Percentiles rank a stretch among this genome's conserved stretches.
These are phyloP conservation scores for Eulemur coronatus DNA, from an alignment of 2,797 vertebrate species.

Conservation along the genomic window DNA sequence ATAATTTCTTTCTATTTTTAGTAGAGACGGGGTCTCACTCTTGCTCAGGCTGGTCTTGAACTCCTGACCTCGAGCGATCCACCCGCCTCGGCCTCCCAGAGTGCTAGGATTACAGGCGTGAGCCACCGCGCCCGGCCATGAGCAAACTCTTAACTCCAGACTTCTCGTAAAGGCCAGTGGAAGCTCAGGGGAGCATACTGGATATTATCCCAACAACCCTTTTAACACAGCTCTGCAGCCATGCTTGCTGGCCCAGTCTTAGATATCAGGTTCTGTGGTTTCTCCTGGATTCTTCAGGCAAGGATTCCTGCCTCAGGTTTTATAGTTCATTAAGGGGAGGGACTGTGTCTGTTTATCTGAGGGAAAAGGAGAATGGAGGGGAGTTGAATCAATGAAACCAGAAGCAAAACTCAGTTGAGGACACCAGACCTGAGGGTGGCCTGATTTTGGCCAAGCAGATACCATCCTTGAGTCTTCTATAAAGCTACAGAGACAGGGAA, in stretches of 20 bases:
- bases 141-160: neutral
- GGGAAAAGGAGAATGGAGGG: accelerated
- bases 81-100: too few relatives aligned
- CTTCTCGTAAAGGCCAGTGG: neutral
- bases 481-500: neutral
- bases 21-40: too few relatives aligned
- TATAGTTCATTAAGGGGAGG: neutral
- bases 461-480: neutral
- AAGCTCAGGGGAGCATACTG: neutral
- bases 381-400: neutral
- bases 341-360: neutral
- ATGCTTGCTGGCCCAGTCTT: neutral
- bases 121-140: too few relatives aligned
- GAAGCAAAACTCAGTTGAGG: neutral
- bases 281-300: neutral
- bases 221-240: neutral
- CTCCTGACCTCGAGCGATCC: too few relatives aligned
- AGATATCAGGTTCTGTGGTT: neutral
- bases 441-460: neutral
- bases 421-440: neutral
- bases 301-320: neutral
- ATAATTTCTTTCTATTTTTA: too few relatives aligned
- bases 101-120: too few relatives aligned
- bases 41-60: too few relatives aligned
- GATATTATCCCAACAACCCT: neutral